Percentiles rank a stretch among this genome's conserved stretches.
These are phyloP conservation scores for Tolypeutes matacus DNA, from an alignment of 2,797 vertebrate genomes.

Conservation along the genomic window DNA sequence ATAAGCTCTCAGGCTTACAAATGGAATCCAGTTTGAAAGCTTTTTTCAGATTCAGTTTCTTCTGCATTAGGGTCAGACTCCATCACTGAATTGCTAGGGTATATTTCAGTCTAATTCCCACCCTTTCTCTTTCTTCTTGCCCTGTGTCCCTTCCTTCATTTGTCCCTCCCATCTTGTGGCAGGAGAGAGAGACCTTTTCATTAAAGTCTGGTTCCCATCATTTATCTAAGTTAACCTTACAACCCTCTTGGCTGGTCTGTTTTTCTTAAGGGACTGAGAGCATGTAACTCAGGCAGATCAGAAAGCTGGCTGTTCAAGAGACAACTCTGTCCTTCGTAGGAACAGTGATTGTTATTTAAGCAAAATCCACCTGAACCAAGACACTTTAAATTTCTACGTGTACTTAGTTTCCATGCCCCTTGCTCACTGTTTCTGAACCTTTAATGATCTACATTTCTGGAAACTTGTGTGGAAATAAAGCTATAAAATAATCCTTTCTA, in stretches of 20 bases:
- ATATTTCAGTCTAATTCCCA: not conserved
- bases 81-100: not conserved
- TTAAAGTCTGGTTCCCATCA: conserved; percentile 62
- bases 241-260: conserved; percentile 13
- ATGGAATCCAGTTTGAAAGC: not conserved
- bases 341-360: not conserved
- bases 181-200: conserved; percentile 63
- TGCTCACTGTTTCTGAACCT: not conserved
- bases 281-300: conserved; percentile 29
- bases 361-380: not conserved
- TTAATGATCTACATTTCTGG: conserved; percentile 8
- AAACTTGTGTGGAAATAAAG: conserved; percentile 33
- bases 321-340: not conserved
- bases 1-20: not conserved
- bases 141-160: conserved; percentile 2
- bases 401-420: not conserved
- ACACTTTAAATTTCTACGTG: not conserved
- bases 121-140: conserved; percentile 39
- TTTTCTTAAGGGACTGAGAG: conserved; percentile 38
- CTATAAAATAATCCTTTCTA: conserved; percentile 34
- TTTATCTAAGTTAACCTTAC: conserved; percentile 65
- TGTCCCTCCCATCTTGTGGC: not conserved
- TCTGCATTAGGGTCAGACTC: not conserved
- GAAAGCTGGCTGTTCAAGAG: not conserved
- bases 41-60: not conserved